Conservation (phyloP, 2,888 invertebrate species). For the Spatulosminthurus flaviceps region DNA sequence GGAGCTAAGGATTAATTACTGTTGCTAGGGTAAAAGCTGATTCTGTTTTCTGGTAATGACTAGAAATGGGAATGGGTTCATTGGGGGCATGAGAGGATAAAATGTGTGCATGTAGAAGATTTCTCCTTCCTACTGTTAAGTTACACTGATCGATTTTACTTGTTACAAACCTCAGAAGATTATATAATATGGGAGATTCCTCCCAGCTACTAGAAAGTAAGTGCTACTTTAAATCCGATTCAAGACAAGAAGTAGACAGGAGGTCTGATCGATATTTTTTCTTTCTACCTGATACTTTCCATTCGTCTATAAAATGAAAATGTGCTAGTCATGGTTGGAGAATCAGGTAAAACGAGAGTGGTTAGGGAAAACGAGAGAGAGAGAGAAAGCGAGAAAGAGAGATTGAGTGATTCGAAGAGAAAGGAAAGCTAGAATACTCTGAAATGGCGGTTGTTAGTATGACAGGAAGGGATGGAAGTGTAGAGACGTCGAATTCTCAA, state of each 20-base stretch:
- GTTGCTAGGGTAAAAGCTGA: too few species aligned
- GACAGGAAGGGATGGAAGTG: neutral
- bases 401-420: neutral
- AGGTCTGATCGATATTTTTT: slow-evolving; percentile 21
- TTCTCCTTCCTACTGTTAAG: too few species aligned
- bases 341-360: neutral
- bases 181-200: neutral
- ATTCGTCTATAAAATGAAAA: neutral
- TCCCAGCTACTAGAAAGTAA: slow-evolving; percentile 29
- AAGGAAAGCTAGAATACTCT: neutral
- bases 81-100: too few species aligned
- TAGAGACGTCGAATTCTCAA: neutral
- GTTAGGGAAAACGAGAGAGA: slow-evolving; percentile 7
- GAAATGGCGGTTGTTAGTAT: neutral
- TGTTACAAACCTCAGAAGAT: neutral
- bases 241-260: slow-evolving; percentile 6
- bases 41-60: too few species aligned
- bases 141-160: neutral
- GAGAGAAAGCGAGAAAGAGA: slow-evolving; percentile 15
- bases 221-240: slow-evolving; percentile 38
- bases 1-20: too few species aligned
- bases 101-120: too few species aligned
- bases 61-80: too few species aligned
- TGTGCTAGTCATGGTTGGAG: neutral
- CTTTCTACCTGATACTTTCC: neutral